phyloP scores from a whole-genome alignment of 2,888 invertebrate species.

The Hirtodrosophila trivittata region DNA sequence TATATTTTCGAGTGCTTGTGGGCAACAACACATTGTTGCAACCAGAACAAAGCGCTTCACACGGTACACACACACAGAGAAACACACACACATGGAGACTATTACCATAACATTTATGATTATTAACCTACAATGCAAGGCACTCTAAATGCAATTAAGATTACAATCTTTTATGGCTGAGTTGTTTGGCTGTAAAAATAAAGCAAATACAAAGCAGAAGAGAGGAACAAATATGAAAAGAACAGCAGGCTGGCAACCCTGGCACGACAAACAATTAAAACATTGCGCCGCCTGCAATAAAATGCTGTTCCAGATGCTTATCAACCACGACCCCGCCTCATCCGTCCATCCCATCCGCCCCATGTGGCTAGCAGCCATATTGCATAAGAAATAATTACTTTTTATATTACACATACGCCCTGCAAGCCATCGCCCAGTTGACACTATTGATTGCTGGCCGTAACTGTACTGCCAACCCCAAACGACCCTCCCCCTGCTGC shows the following conservation, averaged over 20 bases:
- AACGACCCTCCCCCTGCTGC: neutral
- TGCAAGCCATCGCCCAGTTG: slow-evolving; percentile 45
- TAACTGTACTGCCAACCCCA: slow-evolving; percentile 13
- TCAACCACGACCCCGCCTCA: slow-evolving; percentile 24
- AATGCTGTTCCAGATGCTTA: slow-evolving; percentile 77
- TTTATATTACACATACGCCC: slow-evolving; percentile 78
- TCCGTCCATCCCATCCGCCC: neutral
- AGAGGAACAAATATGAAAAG: neutral
- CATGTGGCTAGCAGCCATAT: slow-evolving; percentile 50
- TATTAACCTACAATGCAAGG: slow-evolving; percentile 80
- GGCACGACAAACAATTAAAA: slow-evolving; percentile 77
- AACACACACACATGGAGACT: slow-evolving; percentile 44
- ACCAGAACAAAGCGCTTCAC: slow-evolving; percentile 40
- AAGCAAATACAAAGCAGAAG: neutral
- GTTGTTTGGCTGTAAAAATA: slow-evolving; percentile 45
- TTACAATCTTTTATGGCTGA: slow-evolving; percentile 72
- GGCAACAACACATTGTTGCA: slow-evolving; percentile 47
- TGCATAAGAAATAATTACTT: slow-evolving; percentile 77
- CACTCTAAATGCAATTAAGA: slow-evolving; percentile 79
- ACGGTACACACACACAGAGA: slow-evolving; percentile 25
- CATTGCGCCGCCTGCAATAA: slow-evolving; percentile 74
- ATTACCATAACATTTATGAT: slow-evolving; percentile 79
- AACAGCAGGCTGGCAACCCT: slow-evolving; percentile 54
- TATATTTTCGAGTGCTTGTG: slow-evolving; percentile 25
- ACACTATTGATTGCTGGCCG: slow-evolving; percentile 70